Base-by-base conservation (phyloP, 2,888 invertebrate species). In the Catocala fraxini region DNA sequence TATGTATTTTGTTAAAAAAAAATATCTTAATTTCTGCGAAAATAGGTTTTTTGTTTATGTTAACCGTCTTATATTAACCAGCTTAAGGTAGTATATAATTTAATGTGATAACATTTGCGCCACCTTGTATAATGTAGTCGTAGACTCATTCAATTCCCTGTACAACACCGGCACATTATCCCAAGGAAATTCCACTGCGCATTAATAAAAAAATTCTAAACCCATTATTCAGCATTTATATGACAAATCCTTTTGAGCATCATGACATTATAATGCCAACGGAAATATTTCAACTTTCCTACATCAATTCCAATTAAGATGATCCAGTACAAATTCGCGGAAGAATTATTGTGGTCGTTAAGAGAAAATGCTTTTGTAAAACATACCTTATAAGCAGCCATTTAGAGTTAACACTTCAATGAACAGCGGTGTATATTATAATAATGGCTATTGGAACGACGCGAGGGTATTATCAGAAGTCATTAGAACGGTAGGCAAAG, bases 261-360 rank as follows among this genome's bases (percentile, higher is more conserved):
- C 34, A 55, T 35, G 15, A 39, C n/a, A 11, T 67, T 49, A 55
- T 45, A 48, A 51, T 35, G 41, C 45, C 25, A 52, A 66, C 58
- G 51, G 62, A 62, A 59, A 51, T 59, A 63, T 61, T 73, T 55
- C 34, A 51, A 56, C 48, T 66, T 56, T 56, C 42, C 56, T 56
- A 56, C 53, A 57, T 63, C 48, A 68, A 57, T 68, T 66, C 60
- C 51, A 55, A 53, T 11, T 15, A 69, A 61, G 13, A 75, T 68
- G 68, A 73, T 65, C 49, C 55, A 59, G 9, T 51, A 52, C 43
- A 12, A 73, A 65, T 76, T 74, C 73, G 65, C 63, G 43, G 70
- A 62, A 64, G 61, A 39, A 62, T 63, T 25, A 25, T 3, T 47
- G 65, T 59, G 35, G 57, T 68, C 59, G 45, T 48, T 56, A 12